A percentile compares a stretch with the other conserved stretches of the same genome.
phyloP scores from a whole-genome alignment of 2,888 invertebrate genomes.

The Pantelozetes paolii region DNA sequence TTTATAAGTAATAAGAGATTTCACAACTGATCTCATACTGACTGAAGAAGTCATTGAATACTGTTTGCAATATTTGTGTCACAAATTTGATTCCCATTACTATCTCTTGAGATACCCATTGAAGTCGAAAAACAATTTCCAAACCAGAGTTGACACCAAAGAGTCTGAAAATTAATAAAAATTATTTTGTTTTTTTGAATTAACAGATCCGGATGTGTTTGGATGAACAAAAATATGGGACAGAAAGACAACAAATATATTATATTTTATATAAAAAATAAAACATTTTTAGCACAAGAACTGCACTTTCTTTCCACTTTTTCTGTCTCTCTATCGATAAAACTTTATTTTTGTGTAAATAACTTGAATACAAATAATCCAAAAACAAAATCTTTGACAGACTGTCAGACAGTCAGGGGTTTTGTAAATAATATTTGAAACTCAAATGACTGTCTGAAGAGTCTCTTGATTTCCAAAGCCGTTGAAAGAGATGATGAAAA shows the following conservation, averaged over 20 bases:
- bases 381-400: background rate
- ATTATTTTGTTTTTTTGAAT: background rate
- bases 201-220: background rate
- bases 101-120: background rate
- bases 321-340: background rate
- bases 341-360: background rate
- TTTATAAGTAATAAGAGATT: background rate
- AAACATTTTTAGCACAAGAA: background rate
- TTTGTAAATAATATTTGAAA: background rate
- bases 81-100: background rate
- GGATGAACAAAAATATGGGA: background rate
- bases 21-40: background rate
- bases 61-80: background rate
- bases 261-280: background rate
- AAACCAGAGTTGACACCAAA: constrained; percentile 3
- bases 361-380: background rate
- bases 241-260: background rate
- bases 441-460: constrained; percentile 22
- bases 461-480: constrained; percentile 30
- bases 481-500: too few species aligned
- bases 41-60: background rate
- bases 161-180: background rate
- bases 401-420: background rate
- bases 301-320: background rate
- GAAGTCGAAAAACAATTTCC: constrained; percentile 11